Percentiles rank a stretch among this genome's conserved stretches.
phyloP scores from a whole-genome alignment of 2,113 vertebrate species.

The Chrysochloris asiatica region DNA sequence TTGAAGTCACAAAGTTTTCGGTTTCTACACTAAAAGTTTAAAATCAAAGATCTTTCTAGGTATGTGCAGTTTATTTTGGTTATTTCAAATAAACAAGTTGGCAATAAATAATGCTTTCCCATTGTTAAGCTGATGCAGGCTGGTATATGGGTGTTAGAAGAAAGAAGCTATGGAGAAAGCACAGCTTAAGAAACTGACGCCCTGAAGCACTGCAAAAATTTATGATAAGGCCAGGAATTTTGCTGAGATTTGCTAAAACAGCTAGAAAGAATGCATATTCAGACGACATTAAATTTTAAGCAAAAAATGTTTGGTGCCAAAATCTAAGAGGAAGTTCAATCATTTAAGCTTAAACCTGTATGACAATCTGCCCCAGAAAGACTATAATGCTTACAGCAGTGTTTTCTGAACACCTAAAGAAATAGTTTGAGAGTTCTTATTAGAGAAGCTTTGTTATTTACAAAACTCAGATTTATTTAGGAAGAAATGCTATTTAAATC shows the following conservation, averaged over 20 bases:
- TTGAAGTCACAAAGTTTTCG: not conserved
- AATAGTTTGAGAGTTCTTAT: not conserved
- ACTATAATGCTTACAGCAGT: not conserved
- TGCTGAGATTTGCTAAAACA: constrained; percentile 25
- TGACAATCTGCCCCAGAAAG: not conserved
- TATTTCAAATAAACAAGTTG: not conserved
- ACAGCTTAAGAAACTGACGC: not conserved
- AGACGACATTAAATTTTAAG: constrained; percentile 1
- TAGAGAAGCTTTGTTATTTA: not conserved
- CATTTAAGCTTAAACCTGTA: not conserved
- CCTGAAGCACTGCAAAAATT: not conserved
- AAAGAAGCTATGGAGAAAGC: not conserved
- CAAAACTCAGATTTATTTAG: not conserved
- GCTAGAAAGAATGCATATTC: not conserved
- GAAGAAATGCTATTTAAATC: not conserved
- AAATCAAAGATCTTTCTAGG: not conserved
- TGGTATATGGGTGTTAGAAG: not conserved
- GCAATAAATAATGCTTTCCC: not conserved
- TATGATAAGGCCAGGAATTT: not conserved
- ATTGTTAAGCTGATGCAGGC: not conserved
- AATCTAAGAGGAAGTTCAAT: not conserved
- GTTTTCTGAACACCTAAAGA: not conserved
- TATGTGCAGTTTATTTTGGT: not conserved
- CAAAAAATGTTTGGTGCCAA: not conserved
- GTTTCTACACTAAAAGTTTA: not conserved